phyloP scores from a whole-genome alignment of 2,797 vertebrate species.

The Lepilemur ruficaudatus region DNA sequence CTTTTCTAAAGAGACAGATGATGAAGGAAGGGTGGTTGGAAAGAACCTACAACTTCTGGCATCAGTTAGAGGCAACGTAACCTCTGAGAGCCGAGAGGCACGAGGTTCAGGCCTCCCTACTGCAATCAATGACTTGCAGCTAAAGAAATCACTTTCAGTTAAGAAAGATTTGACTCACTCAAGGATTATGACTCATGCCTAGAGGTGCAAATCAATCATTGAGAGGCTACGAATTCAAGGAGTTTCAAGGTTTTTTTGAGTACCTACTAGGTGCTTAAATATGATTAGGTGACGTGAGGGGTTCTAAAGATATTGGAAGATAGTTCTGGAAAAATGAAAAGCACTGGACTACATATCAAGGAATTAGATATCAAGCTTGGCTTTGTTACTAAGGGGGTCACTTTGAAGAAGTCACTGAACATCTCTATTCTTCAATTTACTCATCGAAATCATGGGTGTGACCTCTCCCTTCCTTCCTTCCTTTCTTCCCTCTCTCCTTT shows the following conservation, averaged over 20 bases:
- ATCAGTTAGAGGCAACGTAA: background rate
- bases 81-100: background rate
- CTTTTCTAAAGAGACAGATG: background rate
- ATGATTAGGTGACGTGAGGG: background rate
- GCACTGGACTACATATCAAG: background rate
- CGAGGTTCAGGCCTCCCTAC: background rate
- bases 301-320: background rate
- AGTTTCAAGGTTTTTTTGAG: background rate
- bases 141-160: background rate
- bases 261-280: background rate
- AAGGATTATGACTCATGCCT: background rate
- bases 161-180: background rate
- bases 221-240: background rate
- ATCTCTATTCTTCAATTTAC: background rate
- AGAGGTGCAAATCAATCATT: background rate
- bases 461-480: too few relatives aligned
- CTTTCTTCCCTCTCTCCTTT: background rate
- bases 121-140: background rate
- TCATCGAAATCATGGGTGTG: background rate
- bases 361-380: background rate
- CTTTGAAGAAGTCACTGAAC: background rate
- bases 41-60: background rate
- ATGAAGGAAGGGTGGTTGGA: background rate
- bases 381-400: background rate
- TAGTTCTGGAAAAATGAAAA: slow-evolving; percentile 2